These are phyloP conservation scores for Rhynchomys soricoides DNA, from an alignment of 2,113 vertebrate genomes.

Conservation along the genomic window DNA sequence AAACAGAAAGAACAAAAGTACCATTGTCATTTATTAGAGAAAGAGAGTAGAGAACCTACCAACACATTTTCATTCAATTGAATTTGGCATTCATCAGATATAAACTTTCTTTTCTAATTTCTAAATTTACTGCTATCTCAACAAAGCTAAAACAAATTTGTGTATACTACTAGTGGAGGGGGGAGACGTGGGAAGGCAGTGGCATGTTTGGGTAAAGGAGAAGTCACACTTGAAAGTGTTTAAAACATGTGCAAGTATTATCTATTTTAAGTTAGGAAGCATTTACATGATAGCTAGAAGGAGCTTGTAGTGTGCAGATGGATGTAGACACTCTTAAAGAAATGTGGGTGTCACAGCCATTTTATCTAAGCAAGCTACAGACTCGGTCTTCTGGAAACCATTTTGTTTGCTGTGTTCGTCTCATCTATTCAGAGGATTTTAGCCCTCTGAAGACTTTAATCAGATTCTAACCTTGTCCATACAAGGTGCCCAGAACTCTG, in stretches of 20 bases:
- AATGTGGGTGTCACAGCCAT: neutral
- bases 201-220: neutral
- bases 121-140: neutral
- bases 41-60: neutral
- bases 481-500: neutral
- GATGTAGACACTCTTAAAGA: neutral
- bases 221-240: neutral
- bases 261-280: neutral
- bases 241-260: neutral
- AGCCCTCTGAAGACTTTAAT: neutral
- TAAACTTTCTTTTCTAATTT: neutral
- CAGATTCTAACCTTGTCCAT: neutral
- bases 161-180: neutral
- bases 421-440: neutral
- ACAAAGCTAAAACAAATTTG: neutral
- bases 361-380: neutral
- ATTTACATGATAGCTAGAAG: conserved; percentile 56
- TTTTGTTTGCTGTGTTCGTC: neutral
- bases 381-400: neutral
- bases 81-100: neutral
- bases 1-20: neutral
- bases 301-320: conserved; percentile 12
- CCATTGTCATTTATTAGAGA: neutral
- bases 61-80: neutral
- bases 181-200: neutral